These are phyloP conservation scores for Asobara japonica DNA, from an alignment of 1,140 invertebrate species.

Conservation along the genomic window DNA sequence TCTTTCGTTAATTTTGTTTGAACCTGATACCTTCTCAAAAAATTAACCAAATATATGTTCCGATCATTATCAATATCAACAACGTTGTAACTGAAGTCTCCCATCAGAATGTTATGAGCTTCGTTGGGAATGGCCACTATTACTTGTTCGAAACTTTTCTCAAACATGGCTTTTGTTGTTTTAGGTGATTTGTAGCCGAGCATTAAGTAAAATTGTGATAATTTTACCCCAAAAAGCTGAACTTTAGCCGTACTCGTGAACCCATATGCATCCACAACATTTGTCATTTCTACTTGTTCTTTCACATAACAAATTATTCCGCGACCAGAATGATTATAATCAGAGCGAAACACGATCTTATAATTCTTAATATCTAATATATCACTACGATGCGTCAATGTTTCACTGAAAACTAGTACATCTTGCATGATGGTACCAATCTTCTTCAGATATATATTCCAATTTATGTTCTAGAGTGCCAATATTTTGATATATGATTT, in stretches of 20 bases:
- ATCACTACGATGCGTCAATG: not conserved
- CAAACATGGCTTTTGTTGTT: not conserved
- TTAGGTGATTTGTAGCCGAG: not conserved
- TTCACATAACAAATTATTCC: not conserved
- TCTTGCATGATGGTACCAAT: not conserved
- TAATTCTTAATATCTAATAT: not conserved
- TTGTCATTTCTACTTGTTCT: not conserved
- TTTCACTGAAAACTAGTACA: slow-evolving; percentile 5
- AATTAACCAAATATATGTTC: not conserved
- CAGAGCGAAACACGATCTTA: not conserved
- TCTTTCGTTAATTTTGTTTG: slow-evolving; percentile 3
- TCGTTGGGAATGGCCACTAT: not conserved
- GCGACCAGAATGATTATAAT: not conserved
- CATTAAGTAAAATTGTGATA: not conserved
- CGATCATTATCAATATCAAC: not conserved
- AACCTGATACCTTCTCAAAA: not conserved
- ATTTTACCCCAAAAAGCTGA: not conserved
- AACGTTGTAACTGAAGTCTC: slow-evolving; percentile 7
- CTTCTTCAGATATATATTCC: not conserved
- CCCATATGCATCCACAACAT: not conserved
- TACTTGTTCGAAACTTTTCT: not conserved
- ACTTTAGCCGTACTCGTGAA: not conserved
- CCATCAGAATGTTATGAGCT: not conserved
- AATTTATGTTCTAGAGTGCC: not conserved
- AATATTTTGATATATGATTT: not conserved